phyloP scores from a whole-genome alignment of 2,113 vertebrate genomes.

The Lampris megalopsis region DNA sequence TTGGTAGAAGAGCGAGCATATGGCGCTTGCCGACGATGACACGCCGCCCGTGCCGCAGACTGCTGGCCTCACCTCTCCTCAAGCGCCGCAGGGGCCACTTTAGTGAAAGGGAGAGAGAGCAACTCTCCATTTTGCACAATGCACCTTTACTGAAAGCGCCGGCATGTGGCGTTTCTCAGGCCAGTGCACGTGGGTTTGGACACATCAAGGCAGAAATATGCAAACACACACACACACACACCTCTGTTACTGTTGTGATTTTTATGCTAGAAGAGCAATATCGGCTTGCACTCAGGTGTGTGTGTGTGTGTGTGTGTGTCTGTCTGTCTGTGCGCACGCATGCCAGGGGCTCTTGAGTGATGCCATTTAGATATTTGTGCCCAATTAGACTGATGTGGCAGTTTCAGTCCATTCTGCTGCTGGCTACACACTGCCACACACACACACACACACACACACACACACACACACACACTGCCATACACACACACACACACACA shows the following conservation, averaged over 20 bases:
- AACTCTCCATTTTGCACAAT: no score
- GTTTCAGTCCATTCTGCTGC: not conserved
- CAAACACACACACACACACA: not conserved
- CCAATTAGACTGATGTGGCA: not conserved
- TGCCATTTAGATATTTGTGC: not conserved
- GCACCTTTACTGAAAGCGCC: no score
- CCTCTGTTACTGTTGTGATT: no score
- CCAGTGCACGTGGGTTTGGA: not conserved
- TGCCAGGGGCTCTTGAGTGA: no score
- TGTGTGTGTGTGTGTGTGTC: not conserved
- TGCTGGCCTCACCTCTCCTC: not conserved
- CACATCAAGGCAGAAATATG: not conserved
- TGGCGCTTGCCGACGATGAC: slow-evolving; percentile 2
- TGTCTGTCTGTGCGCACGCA: not conserved
- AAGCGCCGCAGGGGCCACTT: not conserved
- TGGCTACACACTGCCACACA: not conserved
- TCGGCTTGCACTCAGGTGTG: no score
- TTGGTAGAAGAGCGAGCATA: slow-evolving; percentile 4
- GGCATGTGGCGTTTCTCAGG: no score
- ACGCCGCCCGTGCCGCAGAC: not conserved
- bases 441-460: no score
- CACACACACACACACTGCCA: no score
- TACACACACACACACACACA: not conserved
- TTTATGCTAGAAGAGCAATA: no score
- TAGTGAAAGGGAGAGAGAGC: not conserved